A percentile compares a stretch with the other conserved stretches of the same genome.
phyloP scores from a whole-genome alignment of 2,797 vertebrate genomes.

The Anas bahamensis region DNA sequence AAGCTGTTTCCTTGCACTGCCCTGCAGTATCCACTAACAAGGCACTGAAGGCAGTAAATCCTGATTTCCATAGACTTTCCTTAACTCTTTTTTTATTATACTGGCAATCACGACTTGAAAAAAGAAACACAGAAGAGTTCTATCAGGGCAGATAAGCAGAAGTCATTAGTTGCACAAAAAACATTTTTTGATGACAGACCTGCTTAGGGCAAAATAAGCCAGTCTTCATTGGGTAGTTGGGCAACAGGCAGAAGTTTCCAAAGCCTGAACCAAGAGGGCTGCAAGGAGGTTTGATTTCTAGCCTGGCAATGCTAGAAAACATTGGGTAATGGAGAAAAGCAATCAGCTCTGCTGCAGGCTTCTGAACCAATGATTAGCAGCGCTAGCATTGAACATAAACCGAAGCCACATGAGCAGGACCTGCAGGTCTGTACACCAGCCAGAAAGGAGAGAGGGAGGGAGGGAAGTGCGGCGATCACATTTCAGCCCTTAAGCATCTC shows the following conservation, averaged over 20 bases:
- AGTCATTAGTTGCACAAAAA: background rate
- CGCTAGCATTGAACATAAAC: background rate
- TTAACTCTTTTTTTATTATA: background rate
- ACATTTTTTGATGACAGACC: background rate
- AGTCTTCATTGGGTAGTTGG: background rate
- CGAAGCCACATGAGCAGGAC: background rate
- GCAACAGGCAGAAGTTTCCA: background rate
- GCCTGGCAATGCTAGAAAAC: background rate
- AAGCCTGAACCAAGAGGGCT: background rate
- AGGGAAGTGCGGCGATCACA: constrained; percentile 33
- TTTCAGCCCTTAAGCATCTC: constrained; percentile 63
- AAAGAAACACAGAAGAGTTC: background rate
- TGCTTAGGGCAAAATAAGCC: background rate
- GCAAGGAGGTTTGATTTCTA: background rate
- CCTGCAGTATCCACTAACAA: background rate
- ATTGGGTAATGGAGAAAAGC: background rate
- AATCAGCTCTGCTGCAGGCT: background rate
- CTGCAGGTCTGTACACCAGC: background rate
- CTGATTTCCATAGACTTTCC: background rate
- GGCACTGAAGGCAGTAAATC: background rate
- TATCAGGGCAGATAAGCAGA: background rate
- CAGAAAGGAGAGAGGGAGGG: background rate
- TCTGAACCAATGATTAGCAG: background rate
- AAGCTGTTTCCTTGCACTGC: background rate
- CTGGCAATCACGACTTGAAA: background rate